Base-by-base conservation (phyloP, 2,888 invertebrate species). In the Melanostoma scalare region DNA sequence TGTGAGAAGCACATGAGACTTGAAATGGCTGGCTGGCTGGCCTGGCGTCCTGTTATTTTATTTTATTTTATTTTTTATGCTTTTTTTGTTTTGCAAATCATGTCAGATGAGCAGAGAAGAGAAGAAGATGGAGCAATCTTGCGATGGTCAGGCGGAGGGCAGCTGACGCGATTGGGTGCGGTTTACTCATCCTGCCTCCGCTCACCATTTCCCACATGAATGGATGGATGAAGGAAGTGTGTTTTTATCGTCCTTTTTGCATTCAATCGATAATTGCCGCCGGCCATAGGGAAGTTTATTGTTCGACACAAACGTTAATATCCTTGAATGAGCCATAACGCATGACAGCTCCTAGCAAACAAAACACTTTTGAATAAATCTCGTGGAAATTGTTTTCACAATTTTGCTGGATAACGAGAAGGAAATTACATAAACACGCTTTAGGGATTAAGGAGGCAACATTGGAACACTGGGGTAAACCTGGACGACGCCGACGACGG, bases 181-280 rank as follows among this genome's bases (percentile, higher is more conserved):
- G 36, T 35, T n/a, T 10, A 40, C 40, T 46, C 33, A 6, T 10
- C 31, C 8, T n/a, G 48, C 61, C 35, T 31, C 30, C 31, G 20
- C 8, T 44, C 2, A n/a, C 33, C 46, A 48, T 3, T n/a, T 42
- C 42, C 5, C 44, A 33, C 2, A 31, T 3, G 10, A 6, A 35
- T 9, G 36, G n/a, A 35, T 50, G 20, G 36, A 48, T 4, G 36
- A 63, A 50, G 63, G 63, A 63, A 63, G 63, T 50, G 48, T 63
- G 33, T 53, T 75, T 79, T 65, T 69, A 75, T 58, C 80, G 63
- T 75, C 48, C 44, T 65, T 80, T 60, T 75, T 65, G 44, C 80
- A 75, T 80, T 68, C 53, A 80, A 75, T 80, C 80, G 80, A 80
- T 80, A 80, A 80, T 75, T 80, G 75, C 75, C 71, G 35, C 20